Evolutionary conservation across 2,113 vertebrate genomes (phyloP).

Genomic region (Rhagologus leucostigma): DNA sequence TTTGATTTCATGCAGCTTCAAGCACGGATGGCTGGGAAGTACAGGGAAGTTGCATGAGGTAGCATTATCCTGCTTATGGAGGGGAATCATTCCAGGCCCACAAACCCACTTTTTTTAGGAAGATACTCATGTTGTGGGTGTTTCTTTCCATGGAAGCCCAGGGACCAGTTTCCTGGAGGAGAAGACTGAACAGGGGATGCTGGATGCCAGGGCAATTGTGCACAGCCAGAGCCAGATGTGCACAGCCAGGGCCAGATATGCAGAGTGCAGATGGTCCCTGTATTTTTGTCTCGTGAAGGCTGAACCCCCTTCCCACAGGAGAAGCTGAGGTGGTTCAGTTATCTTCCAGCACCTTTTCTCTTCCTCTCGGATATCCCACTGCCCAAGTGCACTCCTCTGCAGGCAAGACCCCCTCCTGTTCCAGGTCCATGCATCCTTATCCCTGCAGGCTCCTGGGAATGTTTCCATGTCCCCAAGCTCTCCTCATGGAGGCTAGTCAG

Average conservation of each 20-base stretch:
- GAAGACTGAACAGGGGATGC: background rate
- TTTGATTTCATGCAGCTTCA: background rate
- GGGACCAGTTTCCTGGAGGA: background rate
- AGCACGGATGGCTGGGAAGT: background rate
- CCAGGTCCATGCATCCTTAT: background rate
- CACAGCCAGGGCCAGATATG: background rate
- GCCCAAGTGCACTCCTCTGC: background rate
- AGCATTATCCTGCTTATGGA: background rate
- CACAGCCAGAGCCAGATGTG: background rate
- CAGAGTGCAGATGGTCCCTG: background rate
- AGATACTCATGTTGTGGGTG: background rate
- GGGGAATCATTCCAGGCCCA: background rate
- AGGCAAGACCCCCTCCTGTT: background rate
- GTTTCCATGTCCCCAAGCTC: background rate
- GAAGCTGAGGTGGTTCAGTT: background rate
- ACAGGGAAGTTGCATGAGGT: background rate
- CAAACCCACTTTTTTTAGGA: background rate
- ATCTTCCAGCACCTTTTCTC: background rate
- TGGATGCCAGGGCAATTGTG: background rate
- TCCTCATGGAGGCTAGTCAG: background rate
- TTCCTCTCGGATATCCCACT: background rate
- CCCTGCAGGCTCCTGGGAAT: background rate
- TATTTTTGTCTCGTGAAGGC: background rate
- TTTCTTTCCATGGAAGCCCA: background rate
- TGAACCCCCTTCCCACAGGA: background rate